These are phyloP conservation scores for Aurelia aurita DNA, from an alignment of 30 jellyfish, hydroid and myxozoan species.

Conservation along the genomic window DNA sequence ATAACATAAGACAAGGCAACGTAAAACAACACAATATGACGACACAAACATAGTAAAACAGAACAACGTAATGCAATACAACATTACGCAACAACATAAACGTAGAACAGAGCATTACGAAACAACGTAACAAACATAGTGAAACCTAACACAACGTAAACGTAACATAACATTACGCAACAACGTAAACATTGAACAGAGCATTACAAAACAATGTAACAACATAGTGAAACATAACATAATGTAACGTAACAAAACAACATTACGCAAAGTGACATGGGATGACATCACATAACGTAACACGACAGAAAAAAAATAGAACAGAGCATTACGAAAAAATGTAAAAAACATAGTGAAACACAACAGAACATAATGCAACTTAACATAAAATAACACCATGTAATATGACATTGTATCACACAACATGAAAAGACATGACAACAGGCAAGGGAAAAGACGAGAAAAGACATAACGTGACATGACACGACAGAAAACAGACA, in stretches of 20 bases:
- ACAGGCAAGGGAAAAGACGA: no score
- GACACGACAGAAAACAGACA: not conserved
- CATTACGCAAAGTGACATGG: not conserved
- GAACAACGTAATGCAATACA: not conserved
- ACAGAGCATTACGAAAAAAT: not conserved
- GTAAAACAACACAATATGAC: not conserved
- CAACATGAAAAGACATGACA: no score
- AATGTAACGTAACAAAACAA: no score
- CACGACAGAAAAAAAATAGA: not conserved
- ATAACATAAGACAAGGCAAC: not conserved
- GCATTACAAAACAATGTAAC: not conserved
- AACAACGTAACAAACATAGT: not conserved
- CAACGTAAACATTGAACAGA: not conserved
- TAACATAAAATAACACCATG: no score
- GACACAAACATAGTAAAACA: no score
- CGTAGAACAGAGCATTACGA: not conserved
- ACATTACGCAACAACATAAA: not conserved
- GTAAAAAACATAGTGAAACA: no score
- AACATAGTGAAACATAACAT: no score
- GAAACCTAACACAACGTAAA: no score
- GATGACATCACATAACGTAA: not conserved
- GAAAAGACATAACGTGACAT: not conserved
- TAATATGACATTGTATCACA: no score
- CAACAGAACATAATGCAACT: no score
- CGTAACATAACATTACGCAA: not conserved